Base-by-base conservation (phyloP, 2,797 vertebrate genomes). In the Coccyzus lansbergi region DNA sequence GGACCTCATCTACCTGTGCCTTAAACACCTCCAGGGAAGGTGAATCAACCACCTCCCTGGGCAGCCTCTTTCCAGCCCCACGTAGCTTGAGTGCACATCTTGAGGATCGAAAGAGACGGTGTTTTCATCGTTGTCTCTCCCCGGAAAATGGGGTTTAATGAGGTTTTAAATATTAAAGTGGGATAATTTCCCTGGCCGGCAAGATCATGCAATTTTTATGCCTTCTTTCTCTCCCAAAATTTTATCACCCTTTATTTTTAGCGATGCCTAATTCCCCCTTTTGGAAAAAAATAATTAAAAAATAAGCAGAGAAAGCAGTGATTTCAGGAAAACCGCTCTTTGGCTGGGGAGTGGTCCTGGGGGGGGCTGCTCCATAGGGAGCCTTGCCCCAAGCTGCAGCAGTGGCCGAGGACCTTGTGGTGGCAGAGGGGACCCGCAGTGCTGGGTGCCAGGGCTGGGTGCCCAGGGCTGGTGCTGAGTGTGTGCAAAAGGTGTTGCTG, bases 111-210 rank as follows among this genome's bases (percentile, higher is more conserved):
- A 83, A 59, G 13, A 80, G 90, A 26, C 6, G 5, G 36, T 1
- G 40, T 59, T 64, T 86, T 76, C 90, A 78, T 82, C 95, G 67
- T 67, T 79, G 90, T 88, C 63, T 92, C 88, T 92, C 81, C 52
- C 83, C 49, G 88, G 86, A 83, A 93, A 93, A 94, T 67, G 81
- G 52, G 18, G 92, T 96, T 91, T 88, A 92, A 93, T 80, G 83
- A 94, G 93, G 74, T 90, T 96, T 93, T 96, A 95, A 95, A 94
- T 95, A 94, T 94, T 93, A 88, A 88, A 92, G 90, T 83, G 96
- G 83, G 83, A 92, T 94, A 88, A 94, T 94, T 94, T 90, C 86
- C 93, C 77, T 59, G 59, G 90, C 83, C 90, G 93, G 83, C 88
- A 86, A 86, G 87, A 93, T 67, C 59, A 56, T 94, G 87, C 89